phyloP scores from a whole-genome alignment of 2,888 invertebrate genomes.

The Yponomeuta plumbellus region DNA sequence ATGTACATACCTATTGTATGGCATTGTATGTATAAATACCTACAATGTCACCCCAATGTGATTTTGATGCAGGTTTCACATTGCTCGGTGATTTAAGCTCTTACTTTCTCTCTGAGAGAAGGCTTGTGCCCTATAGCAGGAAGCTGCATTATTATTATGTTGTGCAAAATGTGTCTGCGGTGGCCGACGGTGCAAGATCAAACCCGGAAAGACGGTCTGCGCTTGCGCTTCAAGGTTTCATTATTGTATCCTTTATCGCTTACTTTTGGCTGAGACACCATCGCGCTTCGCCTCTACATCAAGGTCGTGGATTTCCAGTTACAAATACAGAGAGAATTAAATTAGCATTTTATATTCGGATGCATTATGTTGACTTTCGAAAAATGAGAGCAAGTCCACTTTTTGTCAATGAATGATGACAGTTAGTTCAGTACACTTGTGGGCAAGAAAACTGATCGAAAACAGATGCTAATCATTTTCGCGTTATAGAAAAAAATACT shows the following conservation, averaged over 20 bases:
- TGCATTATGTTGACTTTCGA: not conserved
- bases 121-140: not conserved
- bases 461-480: too few relatives aligned
- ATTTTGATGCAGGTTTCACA: too few relatives aligned
- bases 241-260: constrained; percentile 40
- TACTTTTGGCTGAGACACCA: constrained; percentile 40
- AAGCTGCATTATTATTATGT: too few relatives aligned
- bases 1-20: too few relatives aligned
- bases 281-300: constrained; percentile 6
- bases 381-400: constrained; percentile 6
- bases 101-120: too few relatives aligned
- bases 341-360: not conserved
- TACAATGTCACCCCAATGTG: too few relatives aligned
- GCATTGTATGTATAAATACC: too few relatives aligned
- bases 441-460: too few relatives aligned
- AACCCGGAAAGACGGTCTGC: constrained; percentile 57
- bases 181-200: not conserved
- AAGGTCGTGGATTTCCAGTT: constrained; percentile 10
- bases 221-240: constrained; percentile 58
- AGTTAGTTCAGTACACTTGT: constrained; percentile 26
- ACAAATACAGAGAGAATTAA: not conserved
- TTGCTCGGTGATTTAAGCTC: too few relatives aligned
- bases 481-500: too few relatives aligned
- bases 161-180: too few relatives aligned
- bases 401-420: constrained; percentile 15